These are phyloP conservation scores for Monochamus saltuarius DNA, from an alignment of 1,140 invertebrate species.

Conservation along the genomic window DNA sequence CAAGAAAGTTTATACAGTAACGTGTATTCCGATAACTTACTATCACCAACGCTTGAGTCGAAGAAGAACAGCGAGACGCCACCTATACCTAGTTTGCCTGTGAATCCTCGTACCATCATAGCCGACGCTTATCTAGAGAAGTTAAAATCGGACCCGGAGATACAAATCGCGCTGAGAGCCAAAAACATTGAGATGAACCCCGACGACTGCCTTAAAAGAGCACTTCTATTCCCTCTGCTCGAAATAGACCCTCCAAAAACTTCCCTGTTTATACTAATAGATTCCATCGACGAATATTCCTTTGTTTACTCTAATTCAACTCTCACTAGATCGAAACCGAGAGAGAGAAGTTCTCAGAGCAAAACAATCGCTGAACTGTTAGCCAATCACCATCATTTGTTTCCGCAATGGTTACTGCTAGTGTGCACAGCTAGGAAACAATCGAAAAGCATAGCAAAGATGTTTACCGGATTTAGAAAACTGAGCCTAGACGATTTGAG, in stretches of 20 bases:
- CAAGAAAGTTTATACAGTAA: slow-evolving; percentile 47
- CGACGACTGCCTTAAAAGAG: slow-evolving; percentile 88
- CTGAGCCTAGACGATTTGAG: slow-evolving; percentile 86
- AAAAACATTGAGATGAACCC: slow-evolving; percentile 79
- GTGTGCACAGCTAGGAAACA: slow-evolving; percentile 88
- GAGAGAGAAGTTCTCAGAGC: slow-evolving; percentile 57
- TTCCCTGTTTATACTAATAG: slow-evolving; percentile 82
- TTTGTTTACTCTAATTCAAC: slow-evolving; percentile 51
- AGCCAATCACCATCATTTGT: slow-evolving; percentile 86
- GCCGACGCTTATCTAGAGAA: slow-evolving; percentile 83
- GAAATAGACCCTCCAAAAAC: slow-evolving; percentile 81
- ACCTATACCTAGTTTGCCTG: slow-evolving; percentile 61
- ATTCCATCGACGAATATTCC: slow-evolving; percentile 84
- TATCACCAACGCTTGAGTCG: slow-evolving; percentile 36
- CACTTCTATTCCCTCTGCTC: slow-evolving; percentile 81
- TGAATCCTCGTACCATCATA: slow-evolving; percentile 64
- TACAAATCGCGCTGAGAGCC: slow-evolving; percentile 67
- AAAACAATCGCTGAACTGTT: slow-evolving; percentile 83
- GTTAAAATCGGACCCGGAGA: slow-evolving; percentile 72
- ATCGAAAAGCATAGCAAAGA: slow-evolving; percentile 80
- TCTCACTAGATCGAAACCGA: slow-evolving; percentile 50
- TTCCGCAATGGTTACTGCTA: slow-evolving; percentile 90
- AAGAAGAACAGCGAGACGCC: slow-evolving; percentile 38
- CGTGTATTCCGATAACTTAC: slow-evolving; percentile 39
- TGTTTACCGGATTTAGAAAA: slow-evolving; percentile 95